Evolutionary conservation across 2,888 invertebrate species (phyloP), one percentile per base, ranked within the genome.

Genomic region (Miltochrista miniata): DNA sequence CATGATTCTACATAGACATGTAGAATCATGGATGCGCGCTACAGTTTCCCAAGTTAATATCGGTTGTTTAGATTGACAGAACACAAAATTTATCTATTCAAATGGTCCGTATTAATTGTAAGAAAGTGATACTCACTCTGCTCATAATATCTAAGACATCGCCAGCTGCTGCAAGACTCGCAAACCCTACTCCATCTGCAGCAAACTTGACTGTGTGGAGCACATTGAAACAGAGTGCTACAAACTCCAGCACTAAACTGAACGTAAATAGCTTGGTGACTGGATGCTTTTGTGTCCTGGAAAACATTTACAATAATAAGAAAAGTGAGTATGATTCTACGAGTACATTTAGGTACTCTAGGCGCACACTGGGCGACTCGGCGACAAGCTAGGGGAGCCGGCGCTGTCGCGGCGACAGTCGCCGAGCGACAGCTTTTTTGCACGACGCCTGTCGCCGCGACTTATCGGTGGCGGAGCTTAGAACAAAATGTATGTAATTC

Each of bases 131-230:
- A 84, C 93, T 92, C 90, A 97, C 97, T 90, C 98, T 95, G 66
- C 98, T 97, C 72, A 98, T 92, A 69, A 97, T 97, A 89, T 98
- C 98, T 72, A 98, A 93, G 69, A 98, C 96, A 90, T 98, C 98
- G 24, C 99, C 99, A 45, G 96, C 94, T 44, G 96, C 95, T 63
- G 96, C 95, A 48, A 98, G 88, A 49, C 95, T 94, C 3, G 95
- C 94, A 75, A 96, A 94, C 0, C 99, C 99, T 50, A 95, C 93
- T 1, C 99, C 99, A 85, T 98, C 97, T 30, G 96, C 93, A 10
- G 98, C 96, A 92, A 97, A 99, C 78, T 96, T 96, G 11, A 98
- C 93, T 31, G 96, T 95, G 83, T 99, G 98, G 31, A 97, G 92
- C 35, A 98, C 94, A 87, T 98, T 98, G 66, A 98, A 94, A 63